Evolutionary conservation across 2,888 invertebrate species (phyloP).

Genomic region (Sturmia bella): DNA sequence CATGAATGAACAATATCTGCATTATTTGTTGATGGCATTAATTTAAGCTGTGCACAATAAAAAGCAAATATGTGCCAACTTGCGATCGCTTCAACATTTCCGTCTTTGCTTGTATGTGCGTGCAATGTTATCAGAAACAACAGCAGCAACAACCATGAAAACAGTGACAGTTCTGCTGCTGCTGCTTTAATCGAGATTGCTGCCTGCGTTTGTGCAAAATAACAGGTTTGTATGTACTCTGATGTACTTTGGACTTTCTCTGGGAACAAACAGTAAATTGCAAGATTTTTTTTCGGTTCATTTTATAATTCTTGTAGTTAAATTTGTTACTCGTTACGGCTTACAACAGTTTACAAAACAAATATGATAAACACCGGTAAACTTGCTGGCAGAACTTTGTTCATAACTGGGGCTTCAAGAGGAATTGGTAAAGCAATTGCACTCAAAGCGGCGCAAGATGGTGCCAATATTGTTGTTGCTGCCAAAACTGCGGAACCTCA

Average conservation of each 20-base stretch:
- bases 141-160: background rate
- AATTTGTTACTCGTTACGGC: too few species aligned
- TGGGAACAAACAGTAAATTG: constrained; percentile 38
- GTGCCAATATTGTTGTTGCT: constrained; percentile 92
- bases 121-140: background rate
- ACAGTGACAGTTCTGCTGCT: constrained; percentile 16
- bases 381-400: constrained; percentile 93
- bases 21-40: too few species aligned
- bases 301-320: constrained; percentile 13
- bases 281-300: background rate
- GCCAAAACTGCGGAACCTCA: constrained; percentile 93
- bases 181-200: background rate
- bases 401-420: constrained; percentile 96
- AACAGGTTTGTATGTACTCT: background rate
- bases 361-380: constrained; percentile 80
- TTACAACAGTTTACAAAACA: background rate
- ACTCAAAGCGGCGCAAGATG: constrained; percentile 93
- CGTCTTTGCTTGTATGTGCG: background rate
- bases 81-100: background rate
- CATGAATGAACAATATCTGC: too few species aligned
- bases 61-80: background rate
- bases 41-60: background rate
- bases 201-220: background rate
- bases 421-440: constrained; percentile 98
- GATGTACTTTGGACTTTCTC: constrained; percentile 78